A percentile compares a stretch with the other conserved stretches of the same genome.
Evolutionary conservation across 2,797 vertebrate genomes (phyloP).

Genomic region (Enteromius treurensis): DNA sequence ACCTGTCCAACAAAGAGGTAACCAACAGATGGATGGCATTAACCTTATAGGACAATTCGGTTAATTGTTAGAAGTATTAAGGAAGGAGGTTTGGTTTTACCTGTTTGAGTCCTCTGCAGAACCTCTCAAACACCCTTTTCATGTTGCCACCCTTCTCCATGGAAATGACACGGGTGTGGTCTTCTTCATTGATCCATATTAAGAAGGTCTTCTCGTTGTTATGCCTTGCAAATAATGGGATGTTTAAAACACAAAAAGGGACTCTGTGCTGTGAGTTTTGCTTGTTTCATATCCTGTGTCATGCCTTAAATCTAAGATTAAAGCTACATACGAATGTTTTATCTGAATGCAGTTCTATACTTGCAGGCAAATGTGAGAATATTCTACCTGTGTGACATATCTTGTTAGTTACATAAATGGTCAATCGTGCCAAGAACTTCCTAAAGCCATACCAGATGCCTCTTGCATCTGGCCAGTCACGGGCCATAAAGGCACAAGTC

Average conservation of each 20-base stretch:
- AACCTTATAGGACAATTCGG: neutral
- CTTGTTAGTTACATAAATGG: neutral
- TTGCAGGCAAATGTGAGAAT: constrained; percentile 8
- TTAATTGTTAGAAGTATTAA: neutral
- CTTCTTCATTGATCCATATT: constrained; percentile 95
- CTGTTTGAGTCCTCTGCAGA: constrained; percentile 91
- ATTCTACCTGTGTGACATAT: neutral
- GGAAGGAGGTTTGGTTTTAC: constrained; percentile 63
- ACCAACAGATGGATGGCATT: neutral
- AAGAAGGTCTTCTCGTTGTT: constrained; percentile 95
- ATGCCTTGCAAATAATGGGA: constrained; percentile 78
- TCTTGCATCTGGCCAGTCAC: constrained; percentile 90
- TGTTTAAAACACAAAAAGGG: neutral
- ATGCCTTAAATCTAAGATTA: constrained; percentile 9
- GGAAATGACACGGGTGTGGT: constrained; percentile 95
- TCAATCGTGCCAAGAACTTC: constrained; percentile 14
- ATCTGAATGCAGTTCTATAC: neutral
- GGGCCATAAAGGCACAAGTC: constrained; percentile 89
- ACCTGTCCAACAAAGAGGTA: constrained; percentile 74
- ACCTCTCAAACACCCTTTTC: constrained; percentile 93
- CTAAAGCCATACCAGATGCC: constrained; percentile 87
- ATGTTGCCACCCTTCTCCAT: constrained; percentile 99
- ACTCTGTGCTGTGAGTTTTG: neutral
- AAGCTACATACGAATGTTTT: neutral
- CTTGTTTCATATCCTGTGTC: neutral